Percentiles rank a stretch among this genome's conserved stretches.
Evolutionary conservation across 2,888 invertebrate species (phyloP).

Genomic region (Cistogaster globosa): DNA sequence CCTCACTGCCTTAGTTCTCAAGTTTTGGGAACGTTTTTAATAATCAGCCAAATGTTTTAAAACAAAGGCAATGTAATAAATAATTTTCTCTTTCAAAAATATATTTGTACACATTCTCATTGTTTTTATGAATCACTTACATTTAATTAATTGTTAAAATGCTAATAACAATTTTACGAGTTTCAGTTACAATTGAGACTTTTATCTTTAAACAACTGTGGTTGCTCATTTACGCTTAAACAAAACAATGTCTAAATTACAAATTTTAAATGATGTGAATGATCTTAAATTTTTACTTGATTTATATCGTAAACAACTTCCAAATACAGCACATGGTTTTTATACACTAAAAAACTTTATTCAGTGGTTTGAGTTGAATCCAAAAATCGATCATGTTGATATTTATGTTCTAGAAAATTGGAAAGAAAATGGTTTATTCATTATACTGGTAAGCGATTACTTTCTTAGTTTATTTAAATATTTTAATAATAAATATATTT

Average conservation of each 20-base stretch:
- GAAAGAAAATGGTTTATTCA: constrained; percentile 76
- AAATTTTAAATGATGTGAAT: constrained; percentile 43
- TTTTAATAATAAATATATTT: neutral
- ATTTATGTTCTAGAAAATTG: constrained; percentile 75
- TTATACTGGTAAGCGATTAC: constrained; percentile 70
- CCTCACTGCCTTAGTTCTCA: too few relatives aligned
- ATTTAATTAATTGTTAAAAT: neutral
- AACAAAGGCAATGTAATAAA: too few relatives aligned
- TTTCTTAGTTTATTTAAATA: neutral
- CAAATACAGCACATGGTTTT: constrained; percentile 71
- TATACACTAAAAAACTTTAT: constrained; percentile 77
- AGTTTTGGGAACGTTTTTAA: too few relatives aligned
- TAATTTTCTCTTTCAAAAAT: too few relatives aligned
- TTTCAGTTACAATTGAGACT: neutral
- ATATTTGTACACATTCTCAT: neutral
- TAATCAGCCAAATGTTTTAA: too few relatives aligned
- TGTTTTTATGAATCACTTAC: neutral
- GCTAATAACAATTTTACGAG: neutral
- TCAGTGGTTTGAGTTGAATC: constrained; percentile 72
- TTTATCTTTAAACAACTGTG: constrained; percentile 5
- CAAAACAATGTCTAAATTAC: constrained; percentile 43
- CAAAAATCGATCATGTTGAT: constrained; percentile 69
- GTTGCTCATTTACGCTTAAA: neutral
- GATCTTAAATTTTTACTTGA: constrained; percentile 56
- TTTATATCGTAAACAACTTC: constrained; percentile 36